A percentile compares a stretch with the other conserved stretches of the same genome.
Conservation (phyloP, 2,797 vertebrate species). For the Hemitrygon akajei region DNA sequence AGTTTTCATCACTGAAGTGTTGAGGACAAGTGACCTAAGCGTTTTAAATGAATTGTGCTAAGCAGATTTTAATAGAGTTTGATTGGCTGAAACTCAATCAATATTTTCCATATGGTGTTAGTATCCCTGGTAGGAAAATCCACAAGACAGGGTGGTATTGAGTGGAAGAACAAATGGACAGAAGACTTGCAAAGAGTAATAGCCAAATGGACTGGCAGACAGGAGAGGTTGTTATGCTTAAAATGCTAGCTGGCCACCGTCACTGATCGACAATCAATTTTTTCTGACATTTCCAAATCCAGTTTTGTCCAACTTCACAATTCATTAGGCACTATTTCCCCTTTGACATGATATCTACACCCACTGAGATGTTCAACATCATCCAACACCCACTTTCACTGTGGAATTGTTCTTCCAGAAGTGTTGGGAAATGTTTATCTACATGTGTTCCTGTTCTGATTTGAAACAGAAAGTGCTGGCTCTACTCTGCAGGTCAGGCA, state of each 20-base stretch:
- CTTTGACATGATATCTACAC: not conserved
- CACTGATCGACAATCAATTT: not conserved
- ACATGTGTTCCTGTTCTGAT: not conserved
- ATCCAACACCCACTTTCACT: not conserved
- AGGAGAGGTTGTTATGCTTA: not conserved
- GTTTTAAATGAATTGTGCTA: not conserved
- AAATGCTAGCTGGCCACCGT: not conserved
- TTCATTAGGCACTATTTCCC: not conserved
- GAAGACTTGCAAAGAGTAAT: not conserved
- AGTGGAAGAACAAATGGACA: not conserved
- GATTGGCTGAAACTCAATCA: not conserved
- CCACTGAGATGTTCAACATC: not conserved
- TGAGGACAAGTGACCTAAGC: not conserved
- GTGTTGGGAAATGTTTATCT: not conserved
- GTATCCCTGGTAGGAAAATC: not conserved
- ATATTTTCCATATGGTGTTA: not conserved
- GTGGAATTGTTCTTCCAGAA: not conserved
- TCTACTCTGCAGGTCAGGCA: too few relatives aligned
- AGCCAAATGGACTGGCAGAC: not conserved
- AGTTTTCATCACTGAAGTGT: not conserved
- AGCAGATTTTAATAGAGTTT: not conserved
- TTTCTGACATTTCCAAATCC: not conserved
- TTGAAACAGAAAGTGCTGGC: too few relatives aligned
- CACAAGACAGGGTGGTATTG: not conserved
- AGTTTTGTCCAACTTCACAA: not conserved